Percentiles rank a stretch among this genome's conserved stretches.
phyloP scores from a whole-genome alignment of 2,797 vertebrate genomes.

The Pachyuromys duprasi region DNA sequence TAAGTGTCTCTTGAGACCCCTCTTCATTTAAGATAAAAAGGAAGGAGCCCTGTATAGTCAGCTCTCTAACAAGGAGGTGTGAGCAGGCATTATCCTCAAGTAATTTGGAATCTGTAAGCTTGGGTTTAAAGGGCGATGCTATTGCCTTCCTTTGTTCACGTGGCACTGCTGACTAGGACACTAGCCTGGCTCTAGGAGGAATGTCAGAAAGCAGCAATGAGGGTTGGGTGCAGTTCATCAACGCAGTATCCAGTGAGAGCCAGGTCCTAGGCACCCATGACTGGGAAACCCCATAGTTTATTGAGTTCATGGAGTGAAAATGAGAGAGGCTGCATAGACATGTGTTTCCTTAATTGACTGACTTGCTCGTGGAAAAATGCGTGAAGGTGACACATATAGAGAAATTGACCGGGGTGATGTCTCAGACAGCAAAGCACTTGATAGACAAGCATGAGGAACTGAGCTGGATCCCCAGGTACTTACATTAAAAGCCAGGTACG shows the following conservation, averaged over 20 bases:
- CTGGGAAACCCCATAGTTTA: neutral
- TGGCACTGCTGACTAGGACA: rapidly evolving
- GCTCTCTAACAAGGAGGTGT: neutral
- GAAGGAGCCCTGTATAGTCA: neutral
- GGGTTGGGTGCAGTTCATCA: neutral
- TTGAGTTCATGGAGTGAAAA: neutral
- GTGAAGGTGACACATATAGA: neutral
- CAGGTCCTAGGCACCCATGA: neutral
- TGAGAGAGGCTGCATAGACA: neutral
- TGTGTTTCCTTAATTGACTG: neutral
- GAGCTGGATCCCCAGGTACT: neutral
- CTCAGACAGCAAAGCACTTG: neutral
- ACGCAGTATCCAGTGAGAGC: neutral
- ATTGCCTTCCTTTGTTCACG: neutral
- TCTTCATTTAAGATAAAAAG: neutral
- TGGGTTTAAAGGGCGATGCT: neutral
- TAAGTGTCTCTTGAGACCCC: conserved; percentile 34
- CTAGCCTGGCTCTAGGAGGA: too few relatives aligned
- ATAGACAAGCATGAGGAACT: neutral
- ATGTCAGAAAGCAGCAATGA: neutral
- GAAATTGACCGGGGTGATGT: neutral
- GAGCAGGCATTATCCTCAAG: neutral
- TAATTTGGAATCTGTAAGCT: neutral
- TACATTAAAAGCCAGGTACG: neutral
- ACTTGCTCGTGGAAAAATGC: neutral